These are phyloP conservation scores for Iphiclides podalirius DNA, from an alignment of 2,888 invertebrate species.

Conservation along the genomic window DNA sequence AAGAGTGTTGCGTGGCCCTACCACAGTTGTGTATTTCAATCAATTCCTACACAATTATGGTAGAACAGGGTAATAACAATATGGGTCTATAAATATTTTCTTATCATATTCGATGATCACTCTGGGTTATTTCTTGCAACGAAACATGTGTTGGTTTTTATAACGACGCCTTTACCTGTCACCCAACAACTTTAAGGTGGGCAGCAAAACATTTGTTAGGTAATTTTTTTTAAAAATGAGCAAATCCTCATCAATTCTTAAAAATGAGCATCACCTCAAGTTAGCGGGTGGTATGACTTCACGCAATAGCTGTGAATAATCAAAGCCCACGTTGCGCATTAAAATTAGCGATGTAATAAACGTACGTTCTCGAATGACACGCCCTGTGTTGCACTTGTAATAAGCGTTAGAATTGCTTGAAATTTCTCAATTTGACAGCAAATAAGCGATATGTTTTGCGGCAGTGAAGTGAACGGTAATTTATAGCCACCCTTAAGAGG, in stretches of 20 bases:
- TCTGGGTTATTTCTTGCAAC: neutral
- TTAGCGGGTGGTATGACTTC: conserved; percentile 71
- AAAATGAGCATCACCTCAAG: conserved; percentile 64
- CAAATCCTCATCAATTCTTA: too few species aligned
- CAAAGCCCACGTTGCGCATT: conserved; percentile 46
- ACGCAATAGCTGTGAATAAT: conserved; percentile 75
- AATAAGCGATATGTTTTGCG: conserved; percentile 40
- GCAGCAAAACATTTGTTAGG: conserved; percentile 13
- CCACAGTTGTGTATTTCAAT: too few species aligned
- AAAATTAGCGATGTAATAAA: conserved; percentile 18
- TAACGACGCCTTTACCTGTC: conserved; percentile 1
- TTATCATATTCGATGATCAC: too few species aligned
- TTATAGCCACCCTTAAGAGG: conserved; percentile 72
- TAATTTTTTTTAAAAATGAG: conserved; percentile 25
- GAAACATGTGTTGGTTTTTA: neutral
- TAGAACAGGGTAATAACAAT: too few species aligned
- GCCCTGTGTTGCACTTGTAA: conserved; percentile 23
- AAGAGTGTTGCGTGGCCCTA: too few species aligned
- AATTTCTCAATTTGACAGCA: conserved; percentile 24
- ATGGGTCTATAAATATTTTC: too few species aligned
- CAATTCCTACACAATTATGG: too few species aligned
- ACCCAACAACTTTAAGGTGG: neutral
- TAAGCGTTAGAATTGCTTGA: conserved; percentile 38
- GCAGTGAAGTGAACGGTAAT: conserved; percentile 69
- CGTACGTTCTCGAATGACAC: neutral